Conservation (phyloP, 2,113 vertebrate species). For the Alces alces region DNA sequence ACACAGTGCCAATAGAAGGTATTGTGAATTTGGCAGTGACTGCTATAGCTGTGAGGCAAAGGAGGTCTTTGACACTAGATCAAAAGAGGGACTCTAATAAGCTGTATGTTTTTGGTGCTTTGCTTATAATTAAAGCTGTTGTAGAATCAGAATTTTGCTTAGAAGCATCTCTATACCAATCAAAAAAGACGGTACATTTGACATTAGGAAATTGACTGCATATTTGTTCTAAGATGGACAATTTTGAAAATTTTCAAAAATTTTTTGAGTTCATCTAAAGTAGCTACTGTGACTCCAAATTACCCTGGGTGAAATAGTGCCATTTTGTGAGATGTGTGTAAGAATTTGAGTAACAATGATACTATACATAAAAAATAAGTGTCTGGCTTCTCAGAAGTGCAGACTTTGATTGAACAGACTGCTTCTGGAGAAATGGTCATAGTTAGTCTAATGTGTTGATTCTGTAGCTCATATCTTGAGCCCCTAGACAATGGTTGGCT, state of each 20-base stretch:
- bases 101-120: not conserved
- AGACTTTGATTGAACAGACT: not conserved
- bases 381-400: not conserved
- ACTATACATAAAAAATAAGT: not conserved
- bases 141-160: conserved; percentile 16
- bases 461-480: not conserved
- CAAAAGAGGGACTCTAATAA: not conserved
- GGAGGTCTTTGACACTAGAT: not conserved
- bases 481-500: not conserved
- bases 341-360: not conserved
- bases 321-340: not conserved
- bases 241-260: not conserved
- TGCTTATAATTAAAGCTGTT: conserved; percentile 39
- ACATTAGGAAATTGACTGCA: not conserved
- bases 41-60: not conserved
- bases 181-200: not conserved
- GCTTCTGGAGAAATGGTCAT: not conserved
- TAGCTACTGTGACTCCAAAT: not conserved
- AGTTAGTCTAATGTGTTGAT: not conserved
- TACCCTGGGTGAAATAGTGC: not conserved
- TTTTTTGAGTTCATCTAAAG: not conserved
- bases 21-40: not conserved
- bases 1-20: not conserved
- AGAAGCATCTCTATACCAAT: not conserved
- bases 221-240: not conserved